Evolutionary conservation across 1,140 invertebrate genomes (phyloP), one percentile per base, ranked within the genome.

Genomic region (Apis laboriosa): DNA sequence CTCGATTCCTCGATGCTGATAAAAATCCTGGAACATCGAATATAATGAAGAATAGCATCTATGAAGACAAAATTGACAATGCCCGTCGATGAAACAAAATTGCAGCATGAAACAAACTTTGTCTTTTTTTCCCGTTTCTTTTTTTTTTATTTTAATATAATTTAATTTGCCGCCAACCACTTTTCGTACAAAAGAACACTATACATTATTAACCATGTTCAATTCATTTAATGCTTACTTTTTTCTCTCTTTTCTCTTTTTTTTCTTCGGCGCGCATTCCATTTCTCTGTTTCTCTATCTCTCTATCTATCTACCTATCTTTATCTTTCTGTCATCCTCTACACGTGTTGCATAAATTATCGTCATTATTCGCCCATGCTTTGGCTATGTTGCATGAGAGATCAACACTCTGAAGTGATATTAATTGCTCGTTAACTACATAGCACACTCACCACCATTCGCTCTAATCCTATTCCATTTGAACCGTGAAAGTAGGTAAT

Each of bases 341-440:
- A 55, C 55, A 17, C 77, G 70, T 49, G 75, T 75, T 83, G 80
- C 80, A 75, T 84, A 89, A 90, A 63, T 88, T 86, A 77, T 88
- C 81, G 90, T 77, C 56, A 84, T 68, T 84, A 91, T 79, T 90
- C 85, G 92, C 91, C 92, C 90, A 86, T 89, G 93, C 93, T 93
- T 94, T 94, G 91, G 92, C 93, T 84, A 92, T 93, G 92, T 85
- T 92, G 93, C 93, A 93, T 93, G 93, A 87, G 76, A 82, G 77
- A 77, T 77, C 81, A 76, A 90, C 88, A 89, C 81, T 85, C 74
- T 77, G 76, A 83, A 82, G 80, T 82, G 80, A 77, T 82, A 82
- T 82, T 82, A 82, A 82, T 82, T 82, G 80, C 80, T 77, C 80
- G 80, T 82, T 82, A 82, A 82, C 80, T 51, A 77, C 60, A 56